Evolutionary conservation across 1,140 invertebrate genomes (phyloP), one percentile per base, ranked within the genome.

Genomic region (Aphaenogaster ashmeadi): DNA sequence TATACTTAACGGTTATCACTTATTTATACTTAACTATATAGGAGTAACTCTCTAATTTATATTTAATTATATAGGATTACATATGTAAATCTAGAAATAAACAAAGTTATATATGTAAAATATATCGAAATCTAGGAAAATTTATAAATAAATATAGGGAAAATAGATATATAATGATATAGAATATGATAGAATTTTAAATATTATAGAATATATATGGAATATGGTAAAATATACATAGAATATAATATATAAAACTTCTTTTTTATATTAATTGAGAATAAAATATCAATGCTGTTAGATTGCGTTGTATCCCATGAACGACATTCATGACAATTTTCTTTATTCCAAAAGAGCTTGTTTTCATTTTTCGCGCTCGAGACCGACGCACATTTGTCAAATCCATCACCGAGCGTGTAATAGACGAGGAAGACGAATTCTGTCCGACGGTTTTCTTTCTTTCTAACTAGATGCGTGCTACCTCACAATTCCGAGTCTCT

Each of bases 401-500:
- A 56, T 71, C 27, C 62, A 8, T 21, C 13, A 36, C 4, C 9
- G 13, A 69, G 13, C 11, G n/a, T 18, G 15, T 52, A 27, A 41
- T 27, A 18, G n/a, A 80, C 50, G 21, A 52, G 7, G 36, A 36
- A 47, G 3, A 66, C 38, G 11, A 84, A 75, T 84, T 60, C 11
- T 41, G 5, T 47, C 6, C 1, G 8, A 3, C 38, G 50, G 21
- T 72, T 62, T 75, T 62, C 38, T 75, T 60, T 71, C 41, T 15
- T 33, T 18, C 27, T 58, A 47, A 58, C 41, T 27, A 27, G 52
- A 60, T 33, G 27, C 79, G 15, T 4, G 38, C 58, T 38, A 18
- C 47, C 6, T 54, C n/a, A 47, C n/a, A 67, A 66, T 83, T 75
- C 66, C 66, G 50, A 44, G 21, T 9, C 66, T 52, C 79, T 33